Base-by-base conservation (phyloP, 2,888 invertebrate genomes). In the Byasa hedistus region DNA sequence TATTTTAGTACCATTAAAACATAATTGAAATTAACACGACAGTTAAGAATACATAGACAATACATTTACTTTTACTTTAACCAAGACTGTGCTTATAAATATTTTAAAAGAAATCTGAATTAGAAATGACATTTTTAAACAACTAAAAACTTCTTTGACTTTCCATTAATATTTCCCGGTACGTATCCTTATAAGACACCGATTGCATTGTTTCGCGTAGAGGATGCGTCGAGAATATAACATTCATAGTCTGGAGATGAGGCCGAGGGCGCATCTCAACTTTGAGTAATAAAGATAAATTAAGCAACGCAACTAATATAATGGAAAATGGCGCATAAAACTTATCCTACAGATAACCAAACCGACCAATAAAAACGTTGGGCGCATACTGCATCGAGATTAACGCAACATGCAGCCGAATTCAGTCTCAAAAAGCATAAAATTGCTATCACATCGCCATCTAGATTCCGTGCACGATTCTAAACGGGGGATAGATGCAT, bases 401-500 rank as follows among this genome's bases (percentile, higher is more conserved):
- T 17, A 19, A 27, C 21, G 21, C 32, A 39, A 55, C 64, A 59
- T 63, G 60, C 67, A 67, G n/a, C n/a, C 52, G 56, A 67, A 57
- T 51, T 12, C 60, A 22, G 60, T 36, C 63, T 60, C 56, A 57
- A 60, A 57, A 23, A 23, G 48, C 39, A 21, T 19, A 15, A 60
- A 60, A 57, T 8, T 15, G n/a, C 32, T 48, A 56, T 21, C 21
- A 63, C 23, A 52, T 21, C 10, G 21, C 22, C 56, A 57, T 23
- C 55, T 59, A 51, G 44, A 44, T 0, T 0, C 4, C 5, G 39
- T 57, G 17, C 7, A 32, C 27, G 24, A 44, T 24, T 48, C 48
- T 52, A 55, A 54, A 23, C 77, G 75, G 76, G 72, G 72, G 68
- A 69, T 69, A 67, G 62, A 68, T 67, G 72, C 75, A 83, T 80